Percentiles rank a stretch among this genome's conserved stretches.
These are phyloP conservation scores for Cephus spinipes DNA, from an alignment of 2,888 invertebrate species.

Conservation along the genomic window DNA sequence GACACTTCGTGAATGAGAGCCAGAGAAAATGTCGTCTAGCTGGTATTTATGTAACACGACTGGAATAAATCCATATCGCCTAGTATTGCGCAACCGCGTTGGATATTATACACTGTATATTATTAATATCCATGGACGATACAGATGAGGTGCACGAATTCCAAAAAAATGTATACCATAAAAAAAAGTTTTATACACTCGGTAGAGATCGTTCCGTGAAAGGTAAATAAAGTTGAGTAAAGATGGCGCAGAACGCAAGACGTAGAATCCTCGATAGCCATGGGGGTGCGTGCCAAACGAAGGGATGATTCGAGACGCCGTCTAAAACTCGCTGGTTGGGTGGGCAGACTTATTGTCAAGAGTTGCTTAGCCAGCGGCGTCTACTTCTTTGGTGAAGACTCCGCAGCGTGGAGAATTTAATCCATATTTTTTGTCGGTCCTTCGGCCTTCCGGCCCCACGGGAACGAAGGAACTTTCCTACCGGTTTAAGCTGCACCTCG, in stretches of 20 bases:
- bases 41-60: conserved; percentile 21
- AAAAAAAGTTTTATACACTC: not conserved
- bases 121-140: not conserved
- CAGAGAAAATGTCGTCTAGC: conserved; percentile 17
- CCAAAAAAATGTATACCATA: not conserved
- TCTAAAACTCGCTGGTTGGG: not conserved
- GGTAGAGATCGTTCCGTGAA: not conserved
- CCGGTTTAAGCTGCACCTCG: not conserved
- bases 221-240: not conserved
- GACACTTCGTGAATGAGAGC: conserved; percentile 20
- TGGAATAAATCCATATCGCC: conserved; percentile 21
- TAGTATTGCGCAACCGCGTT: not conserved
- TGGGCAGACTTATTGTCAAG: not conserved
- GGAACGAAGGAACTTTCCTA: not conserved
- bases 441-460: not conserved
- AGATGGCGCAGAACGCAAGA: not conserved
- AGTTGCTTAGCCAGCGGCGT: not conserved
- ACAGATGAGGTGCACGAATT: not conserved
- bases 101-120: not conserved
- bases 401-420: not conserved
- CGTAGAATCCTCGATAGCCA: not conserved
- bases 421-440: not conserved
- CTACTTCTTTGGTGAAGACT: not conserved
- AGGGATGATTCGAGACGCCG: conserved; percentile 15
- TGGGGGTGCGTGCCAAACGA: conserved; percentile 17